phyloP scores from a whole-genome alignment of 1,140 invertebrate genomes.

The Xylocopa sonorina region DNA sequence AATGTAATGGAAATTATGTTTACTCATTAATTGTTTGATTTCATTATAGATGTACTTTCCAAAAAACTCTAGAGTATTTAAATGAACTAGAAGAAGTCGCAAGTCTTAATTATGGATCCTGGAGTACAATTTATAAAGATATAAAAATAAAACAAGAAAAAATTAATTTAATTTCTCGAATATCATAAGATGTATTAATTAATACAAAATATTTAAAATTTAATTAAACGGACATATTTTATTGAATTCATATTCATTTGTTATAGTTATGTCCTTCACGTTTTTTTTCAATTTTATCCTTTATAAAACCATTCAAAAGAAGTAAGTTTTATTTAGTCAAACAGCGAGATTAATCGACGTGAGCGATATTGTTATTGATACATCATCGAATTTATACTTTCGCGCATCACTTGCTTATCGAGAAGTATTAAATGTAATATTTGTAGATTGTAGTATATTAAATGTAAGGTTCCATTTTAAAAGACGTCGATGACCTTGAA shows the following conservation, averaged over 20 bases:
- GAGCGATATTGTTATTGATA: no score
- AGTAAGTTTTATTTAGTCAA: no score
- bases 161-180: background rate
- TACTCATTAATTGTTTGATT: slow-evolving; percentile 13
- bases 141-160: slow-evolving; percentile 44
- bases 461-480: no score
- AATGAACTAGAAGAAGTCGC: slow-evolving; percentile 70
- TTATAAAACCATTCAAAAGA: no score
- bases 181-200: background rate
- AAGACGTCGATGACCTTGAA: no score
- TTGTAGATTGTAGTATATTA: background rate
- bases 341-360: no score
- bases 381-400: no score
- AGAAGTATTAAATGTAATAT: background rate
- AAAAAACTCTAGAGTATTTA: slow-evolving; percentile 68
- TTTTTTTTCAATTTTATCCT: background rate
- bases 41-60: slow-evolving; percentile 67
- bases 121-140: slow-evolving; percentile 71
- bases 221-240: slow-evolving; percentile 1
- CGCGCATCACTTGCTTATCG: no score
- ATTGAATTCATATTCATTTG: background rate
- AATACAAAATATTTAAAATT: background rate
- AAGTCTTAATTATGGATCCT: slow-evolving; percentile 73
- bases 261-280: background rate
- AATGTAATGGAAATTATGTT: slow-evolving; percentile 5